These are phyloP conservation scores for Apamea sordens DNA, from an alignment of 2,888 invertebrate species.

Conservation along the genomic window DNA sequence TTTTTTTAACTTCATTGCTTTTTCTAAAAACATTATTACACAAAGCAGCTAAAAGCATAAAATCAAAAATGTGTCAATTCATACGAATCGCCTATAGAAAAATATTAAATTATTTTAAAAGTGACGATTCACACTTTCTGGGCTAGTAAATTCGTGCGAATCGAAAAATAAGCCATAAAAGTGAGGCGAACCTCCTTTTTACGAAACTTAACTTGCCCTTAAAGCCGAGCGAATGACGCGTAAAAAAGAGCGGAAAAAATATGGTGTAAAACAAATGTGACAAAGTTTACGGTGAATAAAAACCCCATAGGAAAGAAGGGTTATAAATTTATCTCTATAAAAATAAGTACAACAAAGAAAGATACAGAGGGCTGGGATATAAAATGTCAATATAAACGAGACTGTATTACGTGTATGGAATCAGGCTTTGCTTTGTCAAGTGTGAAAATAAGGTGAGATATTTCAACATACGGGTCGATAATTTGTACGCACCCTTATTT, in stretches of 20 bases:
- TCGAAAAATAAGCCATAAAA: conserved; percentile 16
- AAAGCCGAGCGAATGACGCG: conserved; percentile 36
- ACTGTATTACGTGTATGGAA: conserved; percentile 81
- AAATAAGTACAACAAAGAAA: conserved; percentile 71
- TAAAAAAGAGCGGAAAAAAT: conserved; percentile 41
- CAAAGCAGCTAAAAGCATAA: neutral
- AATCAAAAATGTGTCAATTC: neutral
- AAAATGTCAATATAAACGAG: conserved; percentile 82
- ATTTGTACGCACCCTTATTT: conserved; percentile 8
- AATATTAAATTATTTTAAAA: neutral
- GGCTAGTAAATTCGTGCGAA: neutral
- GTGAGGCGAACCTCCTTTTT: conserved; percentile 25
- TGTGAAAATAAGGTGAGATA: conserved; percentile 75
- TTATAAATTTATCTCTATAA: conserved; percentile 53
- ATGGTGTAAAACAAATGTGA: conserved; percentile 51
- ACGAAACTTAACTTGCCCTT: conserved; percentile 32
- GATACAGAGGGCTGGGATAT: conserved; percentile 71
- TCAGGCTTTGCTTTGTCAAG: conserved; percentile 80
- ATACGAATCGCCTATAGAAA: neutral
- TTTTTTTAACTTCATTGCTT: too few species aligned
- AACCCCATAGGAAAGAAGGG: conserved; percentile 46
- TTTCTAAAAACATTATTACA: too few species aligned
- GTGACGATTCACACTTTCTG: neutral
- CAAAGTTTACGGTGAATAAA: conserved; percentile 44
- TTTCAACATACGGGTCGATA: conserved; percentile 63